Evolutionary conservation across 2,888 invertebrate genomes (phyloP), one percentile per base, ranked within the genome.

Genomic region (Cosmia trapezina): DNA sequence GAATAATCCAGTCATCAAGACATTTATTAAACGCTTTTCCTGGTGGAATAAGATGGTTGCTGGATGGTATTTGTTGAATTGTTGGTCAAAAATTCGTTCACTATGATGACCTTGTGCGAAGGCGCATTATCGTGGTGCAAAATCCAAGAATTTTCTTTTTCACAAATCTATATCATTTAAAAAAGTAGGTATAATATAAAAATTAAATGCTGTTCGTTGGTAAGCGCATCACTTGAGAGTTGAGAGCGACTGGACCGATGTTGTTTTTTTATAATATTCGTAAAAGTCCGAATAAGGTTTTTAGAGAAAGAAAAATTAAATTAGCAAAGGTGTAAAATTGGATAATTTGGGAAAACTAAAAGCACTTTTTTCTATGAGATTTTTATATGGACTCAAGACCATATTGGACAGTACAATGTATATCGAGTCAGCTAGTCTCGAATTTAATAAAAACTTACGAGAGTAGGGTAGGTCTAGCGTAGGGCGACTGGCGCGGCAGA

Each of bases 391-490:
- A 22, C 11, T 43, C 45, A 28, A 28, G 4, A 19, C 3, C 14
- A 19, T 62, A 28, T 62, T 12, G 19, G 12, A 12, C 28, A 47
- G 12, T 8, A 8, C 19, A 47, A 7, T 7, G 47, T 47, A 8
- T 1, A 7, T 28, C 22, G 7, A 17, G 19, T 47, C 8, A 33
- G 33, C 8, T 14, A 14, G 5, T 33, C 28, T 62, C 0, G 2
- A 59, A 33, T 28, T 11, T 49, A 60, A 22, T 28, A 11, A 17
- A 17, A 41, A 73, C 79, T 82, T 90, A 97, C 97, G 96, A 96
- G 54, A 97, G 89, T 80, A 97, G 96, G 14, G 97, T 96, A 0
- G 97, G 95, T 77, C 96, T 96, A 28, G 95, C 96, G 79, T 97
- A 97, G 0, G 97, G 97, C 0, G 97, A 97, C 2, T 91, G 89